A percentile compares a stretch with the other conserved stretches of the same genome.
phyloP scores from a whole-genome alignment of 2,888 invertebrate species.

The Tryphoninae sp. region DNA sequence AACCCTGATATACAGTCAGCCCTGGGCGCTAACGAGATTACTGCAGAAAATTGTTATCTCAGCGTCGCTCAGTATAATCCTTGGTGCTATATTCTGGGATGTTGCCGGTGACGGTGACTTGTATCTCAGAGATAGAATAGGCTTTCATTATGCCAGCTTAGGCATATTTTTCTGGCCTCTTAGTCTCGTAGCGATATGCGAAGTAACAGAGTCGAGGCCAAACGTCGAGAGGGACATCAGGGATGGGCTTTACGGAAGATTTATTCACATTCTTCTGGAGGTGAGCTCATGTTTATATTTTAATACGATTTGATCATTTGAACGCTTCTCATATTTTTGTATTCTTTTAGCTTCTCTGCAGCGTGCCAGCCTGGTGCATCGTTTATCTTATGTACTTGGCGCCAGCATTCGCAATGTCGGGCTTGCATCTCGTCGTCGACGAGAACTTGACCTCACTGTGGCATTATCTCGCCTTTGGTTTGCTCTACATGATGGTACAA shows the following conservation, averaged over 20 bases:
- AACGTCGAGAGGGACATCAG: conserved; percentile 91
- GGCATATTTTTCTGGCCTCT: conserved; percentile 91
- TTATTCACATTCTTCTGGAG: conserved; percentile 90
- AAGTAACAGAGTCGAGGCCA: conserved; percentile 80
- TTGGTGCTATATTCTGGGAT: conserved; percentile 95
- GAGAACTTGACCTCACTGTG: conserved; percentile 77
- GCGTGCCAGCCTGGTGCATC: conserved; percentile 89
- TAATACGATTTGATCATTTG: neutral
- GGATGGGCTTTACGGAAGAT: conserved; percentile 90
- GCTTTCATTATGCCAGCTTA: conserved; percentile 93
- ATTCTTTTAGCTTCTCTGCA: conserved; percentile 87
- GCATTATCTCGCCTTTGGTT: conserved; percentile 76
- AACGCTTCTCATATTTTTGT: neutral
- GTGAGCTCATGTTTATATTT: conserved; percentile 81
- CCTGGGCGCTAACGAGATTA: conserved; percentile 91
- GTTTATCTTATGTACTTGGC: conserved; percentile 93
- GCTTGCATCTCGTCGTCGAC: conserved; percentile 84
- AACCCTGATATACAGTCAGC: conserved; percentile 91
- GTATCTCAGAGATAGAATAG: conserved; percentile 89
- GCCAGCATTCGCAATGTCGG: conserved; percentile 95
- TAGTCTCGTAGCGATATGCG: conserved; percentile 77
- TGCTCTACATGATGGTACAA: conserved; percentile 77
- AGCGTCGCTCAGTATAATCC: conserved; percentile 90
- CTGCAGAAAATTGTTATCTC: conserved; percentile 90
- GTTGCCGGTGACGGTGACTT: conserved; percentile 89